Evolutionary conservation across 2,113 vertebrate genomes (phyloP).

Genomic region (Cavia aperea): DNA sequence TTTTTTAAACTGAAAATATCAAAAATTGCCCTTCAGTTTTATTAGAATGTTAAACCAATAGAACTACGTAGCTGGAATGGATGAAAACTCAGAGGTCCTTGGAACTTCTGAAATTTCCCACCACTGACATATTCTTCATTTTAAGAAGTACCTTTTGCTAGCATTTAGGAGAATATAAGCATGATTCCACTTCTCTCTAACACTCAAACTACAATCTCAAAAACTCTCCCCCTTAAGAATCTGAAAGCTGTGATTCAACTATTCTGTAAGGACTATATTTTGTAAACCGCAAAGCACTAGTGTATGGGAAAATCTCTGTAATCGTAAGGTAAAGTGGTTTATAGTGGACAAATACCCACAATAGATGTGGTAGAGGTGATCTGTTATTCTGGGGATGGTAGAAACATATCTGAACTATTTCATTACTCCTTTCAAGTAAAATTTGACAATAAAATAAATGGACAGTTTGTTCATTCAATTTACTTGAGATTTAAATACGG

Average conservation of each 20-base stretch:
- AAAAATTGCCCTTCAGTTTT: background rate
- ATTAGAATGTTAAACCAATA: background rate
- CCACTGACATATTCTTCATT: background rate
- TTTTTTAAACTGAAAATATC: background rate
- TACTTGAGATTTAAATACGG: conserved; percentile 24
- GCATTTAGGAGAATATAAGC: background rate
- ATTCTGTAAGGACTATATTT: background rate
- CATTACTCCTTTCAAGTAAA: background rate
- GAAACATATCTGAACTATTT: background rate
- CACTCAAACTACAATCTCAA: background rate
- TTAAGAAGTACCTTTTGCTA: background rate
- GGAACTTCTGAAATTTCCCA: background rate
- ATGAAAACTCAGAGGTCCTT: background rate
- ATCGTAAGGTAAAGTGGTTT: background rate
- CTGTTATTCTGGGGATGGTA: no score
- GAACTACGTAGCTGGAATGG: background rate
- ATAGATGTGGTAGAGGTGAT: background rate
- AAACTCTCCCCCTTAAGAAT: background rate
- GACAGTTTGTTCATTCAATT: background rate
- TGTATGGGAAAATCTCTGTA: background rate
- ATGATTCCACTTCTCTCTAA: background rate
- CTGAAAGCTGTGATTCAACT: background rate
- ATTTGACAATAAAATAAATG: conserved; percentile 34
- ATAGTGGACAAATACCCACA: background rate
- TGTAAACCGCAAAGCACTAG: background rate